Evolutionary conservation across 2,797 vertebrate species (phyloP).

Genomic region (Leuciscus waleckii): DNA sequence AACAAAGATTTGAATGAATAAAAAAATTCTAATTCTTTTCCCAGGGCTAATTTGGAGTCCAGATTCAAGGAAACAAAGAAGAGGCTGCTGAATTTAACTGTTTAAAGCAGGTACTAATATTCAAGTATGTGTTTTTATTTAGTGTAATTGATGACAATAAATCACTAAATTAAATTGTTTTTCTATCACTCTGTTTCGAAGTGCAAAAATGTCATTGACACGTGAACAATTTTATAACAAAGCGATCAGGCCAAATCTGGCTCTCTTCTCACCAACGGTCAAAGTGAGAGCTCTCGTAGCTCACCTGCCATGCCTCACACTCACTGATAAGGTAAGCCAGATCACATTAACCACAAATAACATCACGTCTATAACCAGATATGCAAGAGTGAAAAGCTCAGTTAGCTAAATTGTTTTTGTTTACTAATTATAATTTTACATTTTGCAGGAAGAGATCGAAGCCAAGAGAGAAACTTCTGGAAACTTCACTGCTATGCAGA

Average conservation of each 20-base stretch:
- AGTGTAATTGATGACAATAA: neutral
- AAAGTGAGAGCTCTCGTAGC: slow-evolving; percentile 71
- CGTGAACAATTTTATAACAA: slow-evolving; percentile 73
- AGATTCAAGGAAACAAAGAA: slow-evolving; percentile 5
- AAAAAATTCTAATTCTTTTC: neutral
- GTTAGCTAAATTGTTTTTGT: neutral
- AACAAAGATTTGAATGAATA: neutral
- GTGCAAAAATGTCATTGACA: slow-evolving; percentile 73
- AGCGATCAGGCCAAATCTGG: slow-evolving; percentile 71
- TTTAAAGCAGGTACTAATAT: slow-evolving; percentile 33
- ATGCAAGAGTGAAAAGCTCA: neutral
- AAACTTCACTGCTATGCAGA: slow-evolving; percentile 68
- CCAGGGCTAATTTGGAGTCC: slow-evolving; percentile 14
- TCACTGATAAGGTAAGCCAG: slow-evolving; percentile 73
- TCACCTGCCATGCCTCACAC: slow-evolving; percentile 75
- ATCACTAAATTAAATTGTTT: neutral
- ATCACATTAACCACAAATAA: neutral
- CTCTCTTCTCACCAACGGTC: slow-evolving; percentile 62
- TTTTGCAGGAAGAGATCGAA: slow-evolving; percentile 75
- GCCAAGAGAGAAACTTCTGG: slow-evolving; percentile 73
- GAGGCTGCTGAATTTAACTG: neutral
- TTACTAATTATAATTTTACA: neutral
- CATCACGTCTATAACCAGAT: neutral
- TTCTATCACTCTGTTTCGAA: slow-evolving; percentile 8
- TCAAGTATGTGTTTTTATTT: neutral